These are phyloP conservation scores for Marmota monax DNA, from an alignment of 2,113 vertebrate species.

Conservation along the genomic window DNA sequence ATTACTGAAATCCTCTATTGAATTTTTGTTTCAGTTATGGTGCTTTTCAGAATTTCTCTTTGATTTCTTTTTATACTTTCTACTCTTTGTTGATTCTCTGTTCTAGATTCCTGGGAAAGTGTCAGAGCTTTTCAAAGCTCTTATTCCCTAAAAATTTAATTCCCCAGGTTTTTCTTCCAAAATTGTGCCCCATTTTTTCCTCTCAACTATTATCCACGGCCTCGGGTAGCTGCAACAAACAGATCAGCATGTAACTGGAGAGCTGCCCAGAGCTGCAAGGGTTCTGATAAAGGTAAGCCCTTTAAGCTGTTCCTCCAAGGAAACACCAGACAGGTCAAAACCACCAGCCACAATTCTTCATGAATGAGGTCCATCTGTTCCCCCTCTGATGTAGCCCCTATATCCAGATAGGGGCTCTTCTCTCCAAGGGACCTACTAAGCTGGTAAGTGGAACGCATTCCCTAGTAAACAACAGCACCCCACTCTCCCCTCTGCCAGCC, in stretches of 20 bases:
- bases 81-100: background rate
- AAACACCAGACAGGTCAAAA: background rate
- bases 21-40: background rate
- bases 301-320: too few species aligned
- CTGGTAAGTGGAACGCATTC: background rate
- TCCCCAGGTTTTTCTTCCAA: too few species aligned
- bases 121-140: too few species aligned
- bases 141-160: too few species aligned
- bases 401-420: background rate
- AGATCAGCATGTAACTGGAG: too few species aligned
- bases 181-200: too few species aligned
- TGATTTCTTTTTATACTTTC: background rate
- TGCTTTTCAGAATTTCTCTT: background rate
- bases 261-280: background rate
- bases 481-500: background rate
- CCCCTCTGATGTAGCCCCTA: too few species aligned
- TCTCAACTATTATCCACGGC: too few species aligned
- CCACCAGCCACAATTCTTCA: background rate
- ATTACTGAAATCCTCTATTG: background rate
- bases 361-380: background rate
- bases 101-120: too few species aligned
- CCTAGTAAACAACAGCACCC: background rate
- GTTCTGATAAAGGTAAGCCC: background rate
- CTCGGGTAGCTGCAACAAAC: too few species aligned
- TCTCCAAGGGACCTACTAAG: background rate